Evolutionary conservation across 2,888 invertebrate genomes (phyloP).

Genomic region (Drosophila formosana): DNA sequence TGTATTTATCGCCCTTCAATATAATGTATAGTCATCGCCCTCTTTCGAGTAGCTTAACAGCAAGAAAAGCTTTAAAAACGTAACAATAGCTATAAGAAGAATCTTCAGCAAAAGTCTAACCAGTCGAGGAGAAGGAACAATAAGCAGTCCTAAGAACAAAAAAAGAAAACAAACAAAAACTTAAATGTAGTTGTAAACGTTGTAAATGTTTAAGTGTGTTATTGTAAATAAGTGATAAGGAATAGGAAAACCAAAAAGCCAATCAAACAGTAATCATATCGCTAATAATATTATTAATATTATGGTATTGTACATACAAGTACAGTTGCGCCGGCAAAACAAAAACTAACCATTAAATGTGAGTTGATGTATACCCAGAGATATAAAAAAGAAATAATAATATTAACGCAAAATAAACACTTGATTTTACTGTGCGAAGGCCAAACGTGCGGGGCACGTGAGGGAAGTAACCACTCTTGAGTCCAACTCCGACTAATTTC

Average conservation of each 20-base stretch:
- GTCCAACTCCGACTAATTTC: not conserved
- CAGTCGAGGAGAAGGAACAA: conserved; percentile 20
- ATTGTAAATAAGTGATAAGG: conserved; percentile 8
- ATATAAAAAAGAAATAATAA: conserved; percentile 3
- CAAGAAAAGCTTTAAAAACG: conserved; percentile 55
- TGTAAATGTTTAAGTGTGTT: conserved; percentile 42
- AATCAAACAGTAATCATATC: conserved; percentile 52
- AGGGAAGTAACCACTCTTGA: conserved; percentile 21
- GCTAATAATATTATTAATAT: conserved; percentile 28
- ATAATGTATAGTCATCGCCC: not conserved
- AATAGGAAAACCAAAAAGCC: conserved; percentile 13
- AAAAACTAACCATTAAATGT: conserved; percentile 61
- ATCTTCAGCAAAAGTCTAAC: conserved; percentile 9
- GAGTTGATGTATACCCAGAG: conserved; percentile 62
- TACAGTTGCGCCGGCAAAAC: conserved; percentile 58
- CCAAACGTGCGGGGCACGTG: conserved; percentile 68
- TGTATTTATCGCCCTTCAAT: conserved; percentile 6
- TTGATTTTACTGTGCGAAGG: conserved; percentile 55
- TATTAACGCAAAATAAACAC: conserved; percentile 38
- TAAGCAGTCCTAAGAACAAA: conserved; percentile 18
- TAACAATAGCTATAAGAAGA: conserved; percentile 10
- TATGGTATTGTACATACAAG: conserved; percentile 51
- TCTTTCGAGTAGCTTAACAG: conserved; percentile 1
- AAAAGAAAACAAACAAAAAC: not conserved
- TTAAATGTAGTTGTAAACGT: conserved; percentile 29